A percentile compares a stretch with the other conserved stretches of the same genome.
These are phyloP conservation scores for Formica exsecta DNA, from an alignment of 1,140 invertebrate species.

Conservation along the genomic window DNA sequence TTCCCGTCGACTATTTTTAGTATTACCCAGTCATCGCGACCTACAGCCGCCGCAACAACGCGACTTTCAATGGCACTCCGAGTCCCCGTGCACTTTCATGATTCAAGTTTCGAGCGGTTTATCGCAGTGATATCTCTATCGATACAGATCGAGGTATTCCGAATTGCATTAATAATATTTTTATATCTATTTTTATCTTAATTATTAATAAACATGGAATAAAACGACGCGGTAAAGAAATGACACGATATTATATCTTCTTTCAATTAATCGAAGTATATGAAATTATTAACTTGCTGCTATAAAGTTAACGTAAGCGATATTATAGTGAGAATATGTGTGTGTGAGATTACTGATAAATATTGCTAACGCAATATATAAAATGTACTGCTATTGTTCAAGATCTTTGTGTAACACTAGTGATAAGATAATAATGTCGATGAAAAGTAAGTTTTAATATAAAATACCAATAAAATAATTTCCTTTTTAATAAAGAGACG, in stretches of 20 bases:
- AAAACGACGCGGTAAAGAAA: not conserved
- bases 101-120: not conserved
- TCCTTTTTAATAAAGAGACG: constrained; percentile 18
- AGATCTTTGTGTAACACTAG: not conserved
- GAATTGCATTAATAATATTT: too few relatives aligned
- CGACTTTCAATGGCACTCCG: constrained; percentile 77
- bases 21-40: constrained; percentile 76
- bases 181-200: not conserved
- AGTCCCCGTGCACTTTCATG: constrained; percentile 2
- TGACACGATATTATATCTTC: not conserved
- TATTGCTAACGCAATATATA: not conserved
- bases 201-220: not conserved
- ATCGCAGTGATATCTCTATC: not conserved
- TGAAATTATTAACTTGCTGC: not conserved
- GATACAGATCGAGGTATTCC: too few relatives aligned
- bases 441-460: not conserved
- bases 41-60: constrained; percentile 68
- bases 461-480: not conserved
- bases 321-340: not conserved
- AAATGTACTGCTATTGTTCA: not conserved
- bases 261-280: constrained; percentile 11
- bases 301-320: not conserved
- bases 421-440: not conserved
- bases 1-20: constrained; percentile 76
- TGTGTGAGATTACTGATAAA: not conserved